Evolutionary conservation across 2,113 vertebrate species (phyloP), one percentile per base, ranked within the genome.

Genomic region (Rallus limicola): DNA sequence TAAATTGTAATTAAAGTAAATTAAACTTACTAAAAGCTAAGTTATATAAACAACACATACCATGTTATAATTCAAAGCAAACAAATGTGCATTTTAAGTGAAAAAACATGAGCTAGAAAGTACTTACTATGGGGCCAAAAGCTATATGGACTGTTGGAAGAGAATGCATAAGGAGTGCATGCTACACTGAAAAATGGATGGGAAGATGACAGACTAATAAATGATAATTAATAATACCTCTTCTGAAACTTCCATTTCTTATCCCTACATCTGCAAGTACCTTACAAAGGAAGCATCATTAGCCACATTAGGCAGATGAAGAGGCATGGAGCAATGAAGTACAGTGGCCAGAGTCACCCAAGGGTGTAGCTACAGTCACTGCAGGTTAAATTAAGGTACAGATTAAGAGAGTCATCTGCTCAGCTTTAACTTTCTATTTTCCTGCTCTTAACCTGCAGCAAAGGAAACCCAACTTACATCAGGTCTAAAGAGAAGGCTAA

Each of bases 221-320:
- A 83, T 55, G 69, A 60, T 86, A 93, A 91, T 76, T 94, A 75
- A 71, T 70, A 71, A 78, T 68, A 56, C 13, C 48, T 84, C 5
- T 78, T 72, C 77, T 87, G 58, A 87, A 95, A 80, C 55, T 82
- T 95, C 69, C 25, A 40, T 95, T 93, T 86, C 70, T 93, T 94
- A 87, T 85, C 67, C 34, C 19, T 75, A 59, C 34, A 44, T 95
- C 58, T 72, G 65, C 62, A 82, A 92, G 31, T 50, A 29, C 40
- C 40, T 95, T 81, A 76, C 53, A 82, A 82, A 84, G 58, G 58
- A 95, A 91, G 23, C 29, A 76, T 59, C 76, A 71, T 81, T 84
- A 94, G 42, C 31, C 44, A 65, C 77, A 68, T 96, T 87, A 91
- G 65, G 46, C n/a, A 78, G 79, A 88, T 64, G 67, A 94, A 91